Conservation (phyloP, 2,797 vertebrate species). For the Danio jaintianensis region DNA sequence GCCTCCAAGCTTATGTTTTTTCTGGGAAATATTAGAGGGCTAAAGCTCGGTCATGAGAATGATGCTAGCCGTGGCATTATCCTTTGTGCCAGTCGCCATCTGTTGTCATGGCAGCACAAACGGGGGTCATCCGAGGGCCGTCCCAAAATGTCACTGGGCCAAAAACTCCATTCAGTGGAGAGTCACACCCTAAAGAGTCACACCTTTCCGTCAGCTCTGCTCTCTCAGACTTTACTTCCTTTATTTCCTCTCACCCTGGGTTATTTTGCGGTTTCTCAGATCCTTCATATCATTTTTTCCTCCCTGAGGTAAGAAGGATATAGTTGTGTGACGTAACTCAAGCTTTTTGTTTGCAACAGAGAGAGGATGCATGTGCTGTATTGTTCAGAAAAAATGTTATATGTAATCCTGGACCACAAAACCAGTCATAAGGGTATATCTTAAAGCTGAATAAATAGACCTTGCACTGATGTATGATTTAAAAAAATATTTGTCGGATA, state of each 20-base stretch:
- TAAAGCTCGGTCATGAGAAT: slow-evolving; percentile 26
- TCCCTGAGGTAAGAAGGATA: not conserved
- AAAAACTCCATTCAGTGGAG: slow-evolving; percentile 23
- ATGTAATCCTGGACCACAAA: too few species aligned
- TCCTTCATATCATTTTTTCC: not conserved
- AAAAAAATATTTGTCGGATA: too few species aligned
- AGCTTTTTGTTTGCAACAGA: too few species aligned
- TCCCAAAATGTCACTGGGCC: slow-evolving; percentile 40
- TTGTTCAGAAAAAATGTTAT: too few species aligned
- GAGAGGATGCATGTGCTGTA: too few species aligned
- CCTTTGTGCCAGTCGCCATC: slow-evolving; percentile 27
- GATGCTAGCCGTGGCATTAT: slow-evolving; percentile 30
- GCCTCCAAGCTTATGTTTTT: slow-evolving; percentile 13
- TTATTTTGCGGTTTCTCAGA: not conserved
- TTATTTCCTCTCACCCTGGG: not conserved
- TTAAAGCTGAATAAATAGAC: too few species aligned
- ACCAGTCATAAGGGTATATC: too few species aligned
- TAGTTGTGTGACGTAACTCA: not conserved
- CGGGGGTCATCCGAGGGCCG: slow-evolving; percentile 31
- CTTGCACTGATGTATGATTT: too few species aligned
- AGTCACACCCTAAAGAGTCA: not conserved
- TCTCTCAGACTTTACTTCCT: not conserved
- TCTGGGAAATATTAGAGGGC: slow-evolving; percentile 33
- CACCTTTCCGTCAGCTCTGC: not conserved
- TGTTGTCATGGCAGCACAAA: slow-evolving; percentile 52